Conservation (phyloP, 2,888 invertebrate genomes). For the Rutpela maculata region DNA sequence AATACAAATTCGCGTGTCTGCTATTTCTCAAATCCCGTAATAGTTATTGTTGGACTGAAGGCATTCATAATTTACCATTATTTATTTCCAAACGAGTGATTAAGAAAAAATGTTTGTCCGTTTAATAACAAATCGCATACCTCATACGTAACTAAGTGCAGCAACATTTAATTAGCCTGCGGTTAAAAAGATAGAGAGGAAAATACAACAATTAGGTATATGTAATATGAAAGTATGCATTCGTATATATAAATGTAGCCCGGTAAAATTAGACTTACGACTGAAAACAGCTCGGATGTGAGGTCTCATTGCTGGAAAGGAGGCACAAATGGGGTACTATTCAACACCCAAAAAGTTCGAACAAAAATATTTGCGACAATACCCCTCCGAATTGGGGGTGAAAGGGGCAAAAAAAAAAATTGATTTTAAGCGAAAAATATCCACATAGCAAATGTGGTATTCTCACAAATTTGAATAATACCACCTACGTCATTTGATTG, state of each 20-base stretch:
- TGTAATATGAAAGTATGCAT: not conserved
- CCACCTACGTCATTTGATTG: too few relatives aligned
- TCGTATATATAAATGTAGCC: not conserved
- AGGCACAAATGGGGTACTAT: too few relatives aligned
- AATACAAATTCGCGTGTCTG: conserved; percentile 8
- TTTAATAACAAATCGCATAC: conserved; percentile 10
- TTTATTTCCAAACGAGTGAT: conserved; percentile 36
- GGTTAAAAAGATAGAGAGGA: not conserved
- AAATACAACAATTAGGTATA: not conserved
- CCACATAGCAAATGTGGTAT: too few relatives aligned
- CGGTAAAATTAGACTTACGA: too few relatives aligned
- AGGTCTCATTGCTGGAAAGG: too few relatives aligned
- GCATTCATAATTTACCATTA: conserved; percentile 23
- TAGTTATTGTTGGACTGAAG: not conserved
- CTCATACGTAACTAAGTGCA: not conserved
- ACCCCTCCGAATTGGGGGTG: too few relatives aligned
- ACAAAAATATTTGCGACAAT: too few relatives aligned
- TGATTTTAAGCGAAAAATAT: too few relatives aligned
- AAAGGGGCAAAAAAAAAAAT: too few relatives aligned
- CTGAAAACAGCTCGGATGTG: too few relatives aligned
- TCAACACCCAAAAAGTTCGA: too few relatives aligned
- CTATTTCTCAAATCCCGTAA: not conserved
- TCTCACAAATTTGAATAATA: too few relatives aligned
- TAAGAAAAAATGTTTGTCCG: conserved; percentile 16
- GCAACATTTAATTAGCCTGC: not conserved